Evolutionary conservation across 2,888 invertebrate species (phyloP).

Genomic region (Luperina testacea): DNA sequence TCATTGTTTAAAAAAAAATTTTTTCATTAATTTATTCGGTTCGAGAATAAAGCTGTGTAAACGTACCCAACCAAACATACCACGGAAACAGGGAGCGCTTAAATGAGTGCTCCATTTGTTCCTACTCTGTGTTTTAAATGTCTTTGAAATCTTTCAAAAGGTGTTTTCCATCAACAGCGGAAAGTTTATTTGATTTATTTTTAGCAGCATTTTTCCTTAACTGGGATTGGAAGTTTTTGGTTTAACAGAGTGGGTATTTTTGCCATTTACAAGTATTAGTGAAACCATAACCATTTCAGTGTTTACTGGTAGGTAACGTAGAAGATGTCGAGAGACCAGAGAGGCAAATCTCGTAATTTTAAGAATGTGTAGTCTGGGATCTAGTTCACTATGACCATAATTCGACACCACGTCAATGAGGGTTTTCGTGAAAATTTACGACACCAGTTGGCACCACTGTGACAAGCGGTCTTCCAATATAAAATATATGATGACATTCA

Average conservation of each 20-base stretch:
- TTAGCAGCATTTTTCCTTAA: conserved; percentile 15
- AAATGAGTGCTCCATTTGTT: conserved; percentile 17
- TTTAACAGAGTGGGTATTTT: background rate
- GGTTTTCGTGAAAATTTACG: too few relatives aligned
- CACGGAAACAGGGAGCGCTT: fast-evolving
- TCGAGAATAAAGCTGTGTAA: background rate
- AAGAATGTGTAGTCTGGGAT: too few relatives aligned
- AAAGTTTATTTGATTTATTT: conserved; percentile 41
- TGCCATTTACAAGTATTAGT: background rate
- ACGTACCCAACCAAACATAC: background rate
- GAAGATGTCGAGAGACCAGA: too few relatives aligned
- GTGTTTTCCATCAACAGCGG: conserved; percentile 27
- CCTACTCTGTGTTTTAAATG: conserved; percentile 18
- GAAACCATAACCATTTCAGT: background rate
- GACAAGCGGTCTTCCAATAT: too few relatives aligned
- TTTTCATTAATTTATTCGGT: background rate
- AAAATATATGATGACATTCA: too few relatives aligned
- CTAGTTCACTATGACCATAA: too few relatives aligned
- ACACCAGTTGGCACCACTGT: too few relatives aligned
- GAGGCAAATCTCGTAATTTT: too few relatives aligned
- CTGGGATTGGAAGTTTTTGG: background rate
- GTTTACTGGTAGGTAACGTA: too few relatives aligned
- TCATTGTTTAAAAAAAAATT: too few relatives aligned
- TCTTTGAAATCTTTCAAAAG: conserved; percentile 32
- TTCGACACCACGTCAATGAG: too few relatives aligned